Evolutionary conservation across 2,797 vertebrate genomes (phyloP).

Genomic region (Pangasius djambal): DNA sequence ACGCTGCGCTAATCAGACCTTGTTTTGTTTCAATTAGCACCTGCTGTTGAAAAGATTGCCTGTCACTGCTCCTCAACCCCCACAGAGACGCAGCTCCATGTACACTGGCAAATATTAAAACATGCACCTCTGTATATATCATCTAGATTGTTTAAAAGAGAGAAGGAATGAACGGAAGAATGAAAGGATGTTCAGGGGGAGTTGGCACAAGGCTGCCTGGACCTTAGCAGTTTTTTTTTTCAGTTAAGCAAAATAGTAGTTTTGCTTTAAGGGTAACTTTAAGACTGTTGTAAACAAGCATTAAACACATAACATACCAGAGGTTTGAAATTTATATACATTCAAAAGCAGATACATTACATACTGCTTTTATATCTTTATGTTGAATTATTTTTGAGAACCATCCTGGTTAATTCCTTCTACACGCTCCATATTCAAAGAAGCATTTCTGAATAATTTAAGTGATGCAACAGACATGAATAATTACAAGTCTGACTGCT

Average conservation of each 20-base stretch:
- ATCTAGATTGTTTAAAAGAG: background rate
- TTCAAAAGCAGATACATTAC: slow-evolving; percentile 64
- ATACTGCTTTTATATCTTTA: background rate
- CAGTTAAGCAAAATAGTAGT: background rate
- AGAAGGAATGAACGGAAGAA: background rate
- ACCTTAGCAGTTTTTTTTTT: too few relatives aligned
- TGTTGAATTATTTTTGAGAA: background rate
- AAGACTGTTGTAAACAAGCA: too few relatives aligned
- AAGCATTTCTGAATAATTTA: slow-evolving; percentile 71
- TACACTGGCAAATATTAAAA: slow-evolving; percentile 6
- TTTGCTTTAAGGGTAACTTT: background rate
- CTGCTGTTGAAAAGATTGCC: slow-evolving; percentile 99
- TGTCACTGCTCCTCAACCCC: slow-evolving; percentile 26
- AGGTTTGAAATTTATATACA: background rate
- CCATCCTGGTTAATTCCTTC: slow-evolving; percentile 45
- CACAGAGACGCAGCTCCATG: slow-evolving; percentile 1
- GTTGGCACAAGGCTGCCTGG: too few relatives aligned
- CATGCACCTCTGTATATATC: background rate
- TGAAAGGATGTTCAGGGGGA: background rate
- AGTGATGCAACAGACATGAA: slow-evolving; percentile 72
- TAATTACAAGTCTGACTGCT: slow-evolving; percentile 65
- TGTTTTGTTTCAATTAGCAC: slow-evolving; percentile 99
- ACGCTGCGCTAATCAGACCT: slow-evolving; percentile 99
- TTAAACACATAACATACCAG: too few relatives aligned
- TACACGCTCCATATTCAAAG: slow-evolving; percentile 53